Conservation (phyloP, 2,113 vertebrate genomes). For the Passer montanus region DNA sequence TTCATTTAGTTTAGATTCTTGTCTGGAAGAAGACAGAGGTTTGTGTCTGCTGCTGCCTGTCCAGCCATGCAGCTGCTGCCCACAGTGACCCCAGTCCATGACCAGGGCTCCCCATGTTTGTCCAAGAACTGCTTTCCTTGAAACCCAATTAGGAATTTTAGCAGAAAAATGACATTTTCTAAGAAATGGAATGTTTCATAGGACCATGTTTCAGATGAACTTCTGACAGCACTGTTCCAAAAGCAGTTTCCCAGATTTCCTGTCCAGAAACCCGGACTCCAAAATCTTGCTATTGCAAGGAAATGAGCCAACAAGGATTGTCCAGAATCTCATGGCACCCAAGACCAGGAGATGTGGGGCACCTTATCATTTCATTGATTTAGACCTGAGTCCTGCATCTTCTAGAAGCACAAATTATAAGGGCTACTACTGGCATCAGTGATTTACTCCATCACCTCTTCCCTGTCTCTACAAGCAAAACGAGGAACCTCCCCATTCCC, state of each 20-base stretch:
- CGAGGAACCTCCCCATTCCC: rapidly evolving
- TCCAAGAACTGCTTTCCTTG: background rate
- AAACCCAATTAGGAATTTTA: background rate
- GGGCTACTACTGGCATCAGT: background rate
- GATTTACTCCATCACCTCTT: background rate
- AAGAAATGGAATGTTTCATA: background rate
- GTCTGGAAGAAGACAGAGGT: background rate
- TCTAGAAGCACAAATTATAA: background rate
- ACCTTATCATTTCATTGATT: background rate
- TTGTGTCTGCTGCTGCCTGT: background rate
- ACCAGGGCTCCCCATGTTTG: rapidly evolving
- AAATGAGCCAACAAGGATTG: rapidly evolving
- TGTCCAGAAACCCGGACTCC: background rate
- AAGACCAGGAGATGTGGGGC: background rate
- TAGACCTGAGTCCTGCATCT: background rate
- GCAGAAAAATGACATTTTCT: background rate
- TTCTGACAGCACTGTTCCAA: background rate
- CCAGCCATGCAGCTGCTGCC: background rate
- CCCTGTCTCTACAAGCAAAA: background rate
- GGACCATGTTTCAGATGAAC: background rate
- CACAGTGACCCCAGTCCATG: background rate
- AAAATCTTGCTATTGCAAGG: background rate
- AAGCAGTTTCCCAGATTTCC: background rate
- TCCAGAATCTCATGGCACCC: background rate
- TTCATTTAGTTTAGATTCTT: background rate